A percentile compares a stretch with the other conserved stretches of the same genome.
phyloP scores from a whole-genome alignment of 2,797 vertebrate genomes.

The Graptemys geographica region DNA sequence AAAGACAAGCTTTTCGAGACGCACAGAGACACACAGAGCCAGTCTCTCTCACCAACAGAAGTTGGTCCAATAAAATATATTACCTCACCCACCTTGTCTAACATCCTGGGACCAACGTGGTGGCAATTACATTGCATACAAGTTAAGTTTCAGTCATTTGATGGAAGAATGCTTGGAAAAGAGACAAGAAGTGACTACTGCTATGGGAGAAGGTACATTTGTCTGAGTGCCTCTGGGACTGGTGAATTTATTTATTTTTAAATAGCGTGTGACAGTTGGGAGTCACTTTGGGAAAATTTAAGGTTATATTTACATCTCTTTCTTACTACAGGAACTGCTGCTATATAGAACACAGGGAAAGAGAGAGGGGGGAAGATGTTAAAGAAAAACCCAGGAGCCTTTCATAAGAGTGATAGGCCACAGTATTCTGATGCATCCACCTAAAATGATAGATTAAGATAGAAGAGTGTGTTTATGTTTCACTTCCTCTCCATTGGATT shows the following conservation, averaged over 20 bases:
- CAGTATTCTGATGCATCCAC: no score
- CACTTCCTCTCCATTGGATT: neutral
- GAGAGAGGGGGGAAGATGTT: neutral
- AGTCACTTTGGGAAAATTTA: neutral
- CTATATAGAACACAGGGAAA: neutral
- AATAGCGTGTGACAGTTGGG: neutral
- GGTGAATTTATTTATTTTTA: neutral
- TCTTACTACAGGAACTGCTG: neutral
- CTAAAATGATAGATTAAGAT: no score
- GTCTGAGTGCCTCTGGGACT: neutral
- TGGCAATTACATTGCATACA: no score
- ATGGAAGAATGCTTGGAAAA: neutral
- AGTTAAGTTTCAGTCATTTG: neutral
- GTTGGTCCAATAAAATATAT: no score
- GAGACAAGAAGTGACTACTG: neutral
- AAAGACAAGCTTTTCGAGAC: neutral
- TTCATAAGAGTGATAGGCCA: rapidly evolving
- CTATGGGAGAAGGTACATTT: neutral
- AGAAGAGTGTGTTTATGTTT: neutral
- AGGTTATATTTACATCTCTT: neutral
- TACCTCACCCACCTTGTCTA: no score
- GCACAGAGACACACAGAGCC: no score
- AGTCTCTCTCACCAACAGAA: no score
- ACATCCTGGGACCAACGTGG: no score
- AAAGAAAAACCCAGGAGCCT: neutral